Conservation (phyloP, 2,888 invertebrate genomes). For the Zhuqinia jingwanae region DNA sequence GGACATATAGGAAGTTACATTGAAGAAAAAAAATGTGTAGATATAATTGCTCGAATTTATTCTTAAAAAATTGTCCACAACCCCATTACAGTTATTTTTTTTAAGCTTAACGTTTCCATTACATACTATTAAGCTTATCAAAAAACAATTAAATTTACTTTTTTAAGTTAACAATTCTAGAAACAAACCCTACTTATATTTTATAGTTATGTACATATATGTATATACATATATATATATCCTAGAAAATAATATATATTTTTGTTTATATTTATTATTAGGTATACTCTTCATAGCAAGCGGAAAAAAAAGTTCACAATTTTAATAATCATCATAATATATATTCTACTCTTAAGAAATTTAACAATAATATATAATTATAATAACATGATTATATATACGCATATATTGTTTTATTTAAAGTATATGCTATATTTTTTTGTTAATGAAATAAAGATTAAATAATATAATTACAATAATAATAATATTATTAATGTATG, state of each 20-base stretch:
- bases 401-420: background rate
- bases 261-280: no score
- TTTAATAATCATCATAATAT: no score
- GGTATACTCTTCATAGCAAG: conserved; percentile 41
- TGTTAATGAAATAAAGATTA: conserved; percentile 58
- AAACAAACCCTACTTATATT: background rate
- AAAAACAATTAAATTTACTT: background rate
- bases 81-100: conserved; percentile 59
- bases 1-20: no score
- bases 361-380: conserved; percentile 29
- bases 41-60: conserved; percentile 72
- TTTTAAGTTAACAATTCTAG: background rate
- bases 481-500: no score
- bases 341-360: background rate
- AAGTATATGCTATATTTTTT: background rate
- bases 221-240: conserved; percentile 13
- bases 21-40: conserved; percentile 26
- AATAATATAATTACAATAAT: no score
- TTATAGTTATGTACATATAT: no score
- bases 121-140: background rate
- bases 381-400: conserved; percentile 11
- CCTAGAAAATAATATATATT: background rate
- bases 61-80: conserved; percentile 71
- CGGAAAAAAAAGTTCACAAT: conserved; percentile 46
- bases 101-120: conserved; percentile 6